Base-by-base conservation (phyloP, 2,888 invertebrate genomes). In the Hirtodrosophila confusa region DNA sequence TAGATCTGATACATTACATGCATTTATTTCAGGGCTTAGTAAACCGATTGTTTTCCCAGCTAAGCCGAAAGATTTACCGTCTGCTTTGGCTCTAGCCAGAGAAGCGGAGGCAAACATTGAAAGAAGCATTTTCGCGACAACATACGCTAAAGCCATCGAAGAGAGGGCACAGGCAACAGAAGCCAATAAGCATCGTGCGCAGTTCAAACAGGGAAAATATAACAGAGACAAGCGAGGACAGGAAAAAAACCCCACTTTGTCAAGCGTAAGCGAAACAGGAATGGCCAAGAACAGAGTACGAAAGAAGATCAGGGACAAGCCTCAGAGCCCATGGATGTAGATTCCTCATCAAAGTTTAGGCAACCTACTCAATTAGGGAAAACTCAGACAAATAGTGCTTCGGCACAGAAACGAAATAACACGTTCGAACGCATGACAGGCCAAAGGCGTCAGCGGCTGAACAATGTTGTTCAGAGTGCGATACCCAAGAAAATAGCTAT, bases 21-120 rank as follows among this genome's bases (percentile, higher is more conserved):
- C 55, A 33, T 47, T 56, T 17, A 39, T 55, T 29, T 36, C 36
- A 12, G 45, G 54, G 29, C 44, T 44, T 10, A 37, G 12, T 29
- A 54, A n/a, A 6, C 43, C 36, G 27, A 36, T 54, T 11, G 51
- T n/a, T 44, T 12, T 37, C 4, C 54, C 54, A 12, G 54, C 55
- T 2, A 0, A 27, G 27, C 27, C 27, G 3, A 48, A 36, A 24
- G 48, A 48, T 10, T 27, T 49, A 4, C 37, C 27, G 1, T 8
- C 37, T 9, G 48, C 47, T 7, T 17, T 48, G n/a, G 37, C 48
- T 3, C 23, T 48, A 4, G 36, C 44, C 9, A 29, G 10, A 12
- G n/a, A 44, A 12, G 44, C 44, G 1, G 8, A 44, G 11, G 48
- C 48, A 11, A 24, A 36, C n/a, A 48, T 44, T 2, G 44, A 44